These are phyloP conservation scores for Drosophila ustulata DNA, from an alignment of 2,888 invertebrate genomes.

Conservation along the genomic window DNA sequence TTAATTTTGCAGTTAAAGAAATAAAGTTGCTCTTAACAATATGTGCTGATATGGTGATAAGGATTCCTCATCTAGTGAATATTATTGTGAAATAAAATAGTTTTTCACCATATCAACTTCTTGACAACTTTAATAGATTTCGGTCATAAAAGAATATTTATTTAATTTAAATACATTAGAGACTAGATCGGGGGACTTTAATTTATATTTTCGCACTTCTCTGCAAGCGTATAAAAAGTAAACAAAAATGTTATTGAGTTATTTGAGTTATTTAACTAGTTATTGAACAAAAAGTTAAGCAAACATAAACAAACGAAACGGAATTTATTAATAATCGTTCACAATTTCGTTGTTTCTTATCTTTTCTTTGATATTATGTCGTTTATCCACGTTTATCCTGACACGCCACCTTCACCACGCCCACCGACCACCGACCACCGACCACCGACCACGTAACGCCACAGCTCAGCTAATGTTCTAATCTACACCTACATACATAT, in stretches of 20 bases:
- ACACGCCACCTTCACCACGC: constrained; percentile 42
- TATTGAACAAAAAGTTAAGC: constrained; percentile 6
- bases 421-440: constrained; percentile 37
- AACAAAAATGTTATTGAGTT: constrained; percentile 1
- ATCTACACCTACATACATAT: background rate
- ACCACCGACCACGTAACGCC: constrained; percentile 49
- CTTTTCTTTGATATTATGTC: constrained; percentile 56
- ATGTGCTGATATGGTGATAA: too few relatives aligned
- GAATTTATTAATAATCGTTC: constrained; percentile 50
- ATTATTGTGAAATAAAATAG: too few relatives aligned
- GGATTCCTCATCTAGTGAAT: too few relatives aligned
- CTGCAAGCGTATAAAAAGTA: constrained; percentile 1
- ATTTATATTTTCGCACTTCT: background rate
- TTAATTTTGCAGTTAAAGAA: too few relatives aligned
- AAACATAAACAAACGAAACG: constrained; percentile 15
- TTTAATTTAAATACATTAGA: too few relatives aligned
- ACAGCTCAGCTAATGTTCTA: constrained; percentile 54
- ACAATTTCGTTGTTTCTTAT: constrained; percentile 55
- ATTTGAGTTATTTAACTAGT: constrained; percentile 6
- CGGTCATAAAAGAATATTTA: too few relatives aligned
- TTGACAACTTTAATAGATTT: too few relatives aligned
- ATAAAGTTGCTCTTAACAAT: too few relatives aligned
- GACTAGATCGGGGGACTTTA: background rate
- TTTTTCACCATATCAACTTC: too few relatives aligned
- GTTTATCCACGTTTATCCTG: constrained; percentile 48